A percentile compares a stretch with the other conserved stretches of the same genome.
phyloP scores from a whole-genome alignment of 2,888 invertebrate species.

The Palloptera scutellata region DNA sequence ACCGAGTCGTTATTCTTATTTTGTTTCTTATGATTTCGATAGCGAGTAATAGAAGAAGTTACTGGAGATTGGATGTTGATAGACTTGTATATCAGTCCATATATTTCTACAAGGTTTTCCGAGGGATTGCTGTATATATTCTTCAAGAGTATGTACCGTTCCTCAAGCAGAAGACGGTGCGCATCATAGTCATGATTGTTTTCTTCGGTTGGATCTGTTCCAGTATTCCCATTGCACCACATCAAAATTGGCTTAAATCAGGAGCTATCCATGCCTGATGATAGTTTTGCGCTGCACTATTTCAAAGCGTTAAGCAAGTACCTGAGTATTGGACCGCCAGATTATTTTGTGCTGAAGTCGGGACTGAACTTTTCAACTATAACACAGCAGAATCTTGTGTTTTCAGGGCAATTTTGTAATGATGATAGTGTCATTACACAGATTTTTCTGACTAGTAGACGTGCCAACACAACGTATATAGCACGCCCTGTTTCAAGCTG shows the following conservation, averaged over 20 bases:
- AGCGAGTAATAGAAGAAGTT: too few relatives aligned
- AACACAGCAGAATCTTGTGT: slow-evolving; percentile 81
- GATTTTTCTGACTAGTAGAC: slow-evolving; percentile 73
- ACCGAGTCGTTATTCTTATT: too few relatives aligned
- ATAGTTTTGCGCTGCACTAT: slow-evolving; percentile 94
- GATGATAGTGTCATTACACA: slow-evolving; percentile 80
- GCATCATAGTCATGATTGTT: slow-evolving; percentile 79
- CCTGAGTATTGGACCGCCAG: slow-evolving; percentile 89
- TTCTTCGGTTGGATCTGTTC: slow-evolving; percentile 93
- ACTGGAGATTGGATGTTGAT: too few relatives aligned
- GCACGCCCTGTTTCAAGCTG: slow-evolving; percentile 90
- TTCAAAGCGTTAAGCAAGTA: slow-evolving; percentile 85
- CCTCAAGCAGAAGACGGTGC: slow-evolving; percentile 78
- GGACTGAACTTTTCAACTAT: slow-evolving; percentile 76
- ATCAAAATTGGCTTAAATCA: slow-evolving; percentile 96
- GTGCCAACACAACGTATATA: slow-evolving; percentile 75
- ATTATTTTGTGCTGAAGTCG: slow-evolving; percentile 90
- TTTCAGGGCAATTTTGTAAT: slow-evolving; percentile 80
- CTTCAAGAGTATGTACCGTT: slow-evolving; percentile 87
- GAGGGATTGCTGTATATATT: slow-evolving; percentile 85
- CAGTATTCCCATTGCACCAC: slow-evolving; percentile 85
- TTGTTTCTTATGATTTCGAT: too few relatives aligned
- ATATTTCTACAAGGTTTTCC: too few relatives aligned
- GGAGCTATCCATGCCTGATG: slow-evolving; percentile 96
- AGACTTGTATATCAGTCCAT: too few relatives aligned